Base-by-base conservation (phyloP, 2,113 vertebrate species). In the Apus apus region DNA sequence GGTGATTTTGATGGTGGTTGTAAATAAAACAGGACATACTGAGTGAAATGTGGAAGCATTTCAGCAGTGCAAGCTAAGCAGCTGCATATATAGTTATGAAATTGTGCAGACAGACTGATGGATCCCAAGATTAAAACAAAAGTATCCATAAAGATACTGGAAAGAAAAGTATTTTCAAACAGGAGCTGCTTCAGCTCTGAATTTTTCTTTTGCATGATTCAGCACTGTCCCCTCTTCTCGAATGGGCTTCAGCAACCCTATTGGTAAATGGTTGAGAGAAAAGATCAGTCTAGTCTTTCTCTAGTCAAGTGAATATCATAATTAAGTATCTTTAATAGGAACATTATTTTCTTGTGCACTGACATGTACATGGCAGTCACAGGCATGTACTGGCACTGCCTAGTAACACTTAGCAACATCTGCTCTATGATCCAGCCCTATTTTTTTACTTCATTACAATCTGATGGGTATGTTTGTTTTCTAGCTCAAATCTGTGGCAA, bases 11-110 rank as follows among this genome's bases (percentile, higher is more conserved):
- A 78, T 73, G 30, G 71, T 89, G 38, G 46, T 2, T 96, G 53
- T 95, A 95, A 96, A 93, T 92, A 94, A 96, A 91, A 76, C 27
- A 83, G 56, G 75, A 87, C 77, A 36, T 53, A 73, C 16, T 68
- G 92, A 90, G 54, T 81, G 90, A 93, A 72, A 34, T 61, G 61
- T 65, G 50, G 61, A 83, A 89, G 54, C 76, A 89, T 93, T 93
- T 93, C 76, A 95, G 67, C 66, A 89, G 15, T 72, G 83, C 30
- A 93, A 94, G 48, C 54, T 90, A 92, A 92, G 87, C 66, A 95
- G 74, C 64, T 94, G 88, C 90, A 77, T 85, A 93, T 38, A 93
- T 64, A 83, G 77, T 91, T 91, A 87, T 87, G 77, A 75, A 93
- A 90, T 88, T 66, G 77, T 91, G 77, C 81, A 89, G 82, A 87